Evolutionary conservation across 2,888 invertebrate species (phyloP), one percentile per base, ranked within the genome.

Genomic region (Latrodectus elegans): DNA sequence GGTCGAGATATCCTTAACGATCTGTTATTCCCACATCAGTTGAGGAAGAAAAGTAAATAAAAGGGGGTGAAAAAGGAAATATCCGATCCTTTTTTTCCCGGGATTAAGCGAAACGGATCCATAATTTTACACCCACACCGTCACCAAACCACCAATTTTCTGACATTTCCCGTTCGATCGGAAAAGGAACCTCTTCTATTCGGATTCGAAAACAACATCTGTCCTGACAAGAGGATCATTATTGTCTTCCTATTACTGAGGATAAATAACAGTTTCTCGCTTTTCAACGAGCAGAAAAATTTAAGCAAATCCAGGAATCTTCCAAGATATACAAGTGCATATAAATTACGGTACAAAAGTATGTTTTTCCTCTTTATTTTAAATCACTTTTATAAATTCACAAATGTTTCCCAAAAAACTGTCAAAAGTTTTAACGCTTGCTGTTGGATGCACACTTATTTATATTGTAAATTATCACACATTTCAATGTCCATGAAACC

Each of bases 71-170:
- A 49, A 77, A 17, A 55, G 49, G 15, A 49, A 22, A 87, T 82
- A 87, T 81, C 60, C 72, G 72, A 81, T 81, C 81, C 71, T 64
- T 81, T 74, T 74, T 74, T 74, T 52, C 52, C 53, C 53, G n/a
- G 74, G 73, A 81, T 84, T 84, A 85, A 81, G 85, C 26, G 79
- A 73, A 73, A 70, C 53, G 78, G 26, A 80, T 85, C 74, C 70
- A 80, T 86, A 86, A 86, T 86, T 86, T 80, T 72, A 76, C 76
- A 52, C 86, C 77, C 64, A 22, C 71, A 71, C 53, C 76, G 81
- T 81, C 81, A 68, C 76, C 76, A 77, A 87, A 87, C 86, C 86
- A 55, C 86, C 81, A 87, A 87, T 87, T 87, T 87, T 72, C 71
- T 76, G 85, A 86, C 85, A 80, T 70, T 64, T 74, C 80, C 49